Base-by-base conservation (phyloP, 2,888 invertebrate species). In the Cylloceria caligata region DNA sequence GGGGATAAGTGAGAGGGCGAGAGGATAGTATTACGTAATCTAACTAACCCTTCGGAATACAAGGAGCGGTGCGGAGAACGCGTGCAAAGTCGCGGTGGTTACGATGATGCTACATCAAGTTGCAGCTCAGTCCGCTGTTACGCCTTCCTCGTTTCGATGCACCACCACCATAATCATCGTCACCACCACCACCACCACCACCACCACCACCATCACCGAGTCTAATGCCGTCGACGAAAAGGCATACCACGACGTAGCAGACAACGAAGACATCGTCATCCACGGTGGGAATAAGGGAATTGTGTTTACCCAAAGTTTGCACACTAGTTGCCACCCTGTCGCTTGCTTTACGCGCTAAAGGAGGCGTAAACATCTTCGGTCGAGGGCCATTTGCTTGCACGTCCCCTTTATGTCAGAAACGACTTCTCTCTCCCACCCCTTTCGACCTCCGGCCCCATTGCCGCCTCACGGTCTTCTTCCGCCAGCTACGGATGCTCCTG, bases 251-350 rank as follows among this genome's bases (percentile, higher is more conserved):
- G 57, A 42, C 57, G 69, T 27, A 34, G 55, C 30, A 42, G 69
- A 57, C 55, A 42, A 57, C 72, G 45, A 21, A 19, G 45, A 60
- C 45, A 45, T 19, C 45, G 72, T 30, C 30, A 60, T 27, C 42
- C 24, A 27, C 19, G 60, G 75, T 75, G 82, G 81, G 89, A 88
- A 89, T 91, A 90, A 91, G 89, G 88, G 89, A 91, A 91, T 91
- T 91, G 89, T 91, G 89, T 91, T 92, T 92, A 91, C 89, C 87
- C 88, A 84, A 86, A 91, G 90, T 91, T 92, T 90, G 90, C 90
- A 90, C 90, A 89, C 90, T 89, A 89, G 90, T 91, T 91, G 89
- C 87, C 87, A 83, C 86, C 86, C 86, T 85, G 85, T 86, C 85
- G 79, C 87, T 86, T 84, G 87, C 86, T 87, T 89, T 88, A 86